These are phyloP conservation scores for Lingula anatina DNA, from an alignment of 2,888 invertebrate genomes.

Conservation along the genomic window DNA sequence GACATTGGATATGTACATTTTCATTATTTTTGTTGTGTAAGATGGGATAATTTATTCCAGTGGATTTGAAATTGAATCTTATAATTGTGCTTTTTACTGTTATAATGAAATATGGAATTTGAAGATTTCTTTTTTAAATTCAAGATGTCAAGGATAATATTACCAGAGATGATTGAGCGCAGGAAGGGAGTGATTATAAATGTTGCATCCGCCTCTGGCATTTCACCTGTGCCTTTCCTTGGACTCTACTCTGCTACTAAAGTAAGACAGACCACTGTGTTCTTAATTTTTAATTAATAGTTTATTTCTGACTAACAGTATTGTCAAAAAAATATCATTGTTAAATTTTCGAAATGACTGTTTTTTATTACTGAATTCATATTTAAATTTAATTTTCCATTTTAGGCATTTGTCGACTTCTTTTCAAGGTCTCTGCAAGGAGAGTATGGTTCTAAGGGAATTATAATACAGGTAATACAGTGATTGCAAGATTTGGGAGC, in stretches of 20 bases:
- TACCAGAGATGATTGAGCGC: slow-evolving; percentile 63
- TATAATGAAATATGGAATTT: too few species aligned
- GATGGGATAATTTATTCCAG: too few species aligned
- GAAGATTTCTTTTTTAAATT: too few species aligned
- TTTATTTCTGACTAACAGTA: not conserved
- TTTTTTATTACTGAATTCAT: not conserved
- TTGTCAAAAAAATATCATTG: not conserved
- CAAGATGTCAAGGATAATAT: slow-evolving; percentile 73
- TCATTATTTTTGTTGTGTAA: too few species aligned
- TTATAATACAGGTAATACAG: slow-evolving; percentile 46
- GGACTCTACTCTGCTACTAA: slow-evolving; percentile 85
- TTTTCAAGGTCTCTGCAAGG: slow-evolving; percentile 45
- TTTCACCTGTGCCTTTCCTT: slow-evolving; percentile 75
- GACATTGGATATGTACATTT: too few species aligned
- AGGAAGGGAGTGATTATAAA: slow-evolving; percentile 81
- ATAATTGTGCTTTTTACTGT: too few species aligned
- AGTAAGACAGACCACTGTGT: too few species aligned
- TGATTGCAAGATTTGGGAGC: not conserved
- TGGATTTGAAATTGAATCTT: too few species aligned
- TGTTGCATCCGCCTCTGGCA: slow-evolving; percentile 76
- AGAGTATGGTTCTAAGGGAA: slow-evolving; percentile 50
- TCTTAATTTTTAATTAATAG: not conserved
- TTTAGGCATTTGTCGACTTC: slow-evolving; percentile 44
- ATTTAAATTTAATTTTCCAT: too few species aligned
- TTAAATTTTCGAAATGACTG: too few species aligned